Evolutionary conservation across 2,113 vertebrate genomes (phyloP).

Genomic region (Clarias macrocephalus): DNA sequence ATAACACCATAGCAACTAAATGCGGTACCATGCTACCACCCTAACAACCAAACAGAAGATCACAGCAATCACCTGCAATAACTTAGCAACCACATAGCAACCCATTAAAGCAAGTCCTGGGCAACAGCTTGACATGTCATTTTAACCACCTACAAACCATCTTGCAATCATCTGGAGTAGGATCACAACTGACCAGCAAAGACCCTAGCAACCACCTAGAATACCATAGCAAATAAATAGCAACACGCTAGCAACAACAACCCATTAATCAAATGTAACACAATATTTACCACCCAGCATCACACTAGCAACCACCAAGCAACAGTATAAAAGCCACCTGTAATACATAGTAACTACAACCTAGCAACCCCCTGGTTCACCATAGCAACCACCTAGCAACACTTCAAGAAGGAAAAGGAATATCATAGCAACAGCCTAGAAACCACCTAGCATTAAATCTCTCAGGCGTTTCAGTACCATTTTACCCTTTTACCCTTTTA

Average conservation of each 20-base stretch:
- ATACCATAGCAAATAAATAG: background rate
- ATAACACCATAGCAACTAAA: too few relatives aligned
- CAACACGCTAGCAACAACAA: background rate
- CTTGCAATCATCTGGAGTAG: background rate
- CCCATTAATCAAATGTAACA: too few relatives aligned
- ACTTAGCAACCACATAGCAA: background rate
- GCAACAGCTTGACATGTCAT: too few relatives aligned
- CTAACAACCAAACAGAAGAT: too few relatives aligned
- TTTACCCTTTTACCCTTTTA: too few relatives aligned
- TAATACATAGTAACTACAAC: too few relatives aligned
- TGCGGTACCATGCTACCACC: too few relatives aligned
- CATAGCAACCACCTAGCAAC: background rate
- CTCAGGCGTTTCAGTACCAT: too few relatives aligned
- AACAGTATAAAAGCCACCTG: too few relatives aligned
- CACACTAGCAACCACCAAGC: background rate
- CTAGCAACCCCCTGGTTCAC: background rate
- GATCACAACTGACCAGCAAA: background rate
- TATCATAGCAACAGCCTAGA: background rate
- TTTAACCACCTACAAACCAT: background rate
- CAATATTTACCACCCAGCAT: background rate
- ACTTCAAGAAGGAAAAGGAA: background rate
- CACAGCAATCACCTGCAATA: background rate
- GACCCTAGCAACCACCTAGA: background rate
- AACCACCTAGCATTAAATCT: background rate
- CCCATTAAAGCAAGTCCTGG: background rate